Percentiles rank a stretch among this genome's conserved stretches.
Evolutionary conservation across 2,113 vertebrate genomes (phyloP).

Genomic region (Gymnogyps californianus): DNA sequence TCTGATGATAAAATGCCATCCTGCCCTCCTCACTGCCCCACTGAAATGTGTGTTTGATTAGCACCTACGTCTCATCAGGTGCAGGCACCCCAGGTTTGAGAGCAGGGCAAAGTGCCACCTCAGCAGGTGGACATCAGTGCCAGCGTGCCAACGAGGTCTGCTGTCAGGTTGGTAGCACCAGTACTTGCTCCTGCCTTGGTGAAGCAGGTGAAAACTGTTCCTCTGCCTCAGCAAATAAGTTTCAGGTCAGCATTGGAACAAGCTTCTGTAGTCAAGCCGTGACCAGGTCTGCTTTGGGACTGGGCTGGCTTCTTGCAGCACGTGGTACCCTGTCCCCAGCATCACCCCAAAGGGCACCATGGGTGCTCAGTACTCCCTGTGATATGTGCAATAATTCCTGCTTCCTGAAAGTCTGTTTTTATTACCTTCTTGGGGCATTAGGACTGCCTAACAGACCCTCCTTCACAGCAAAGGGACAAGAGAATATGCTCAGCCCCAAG

Average conservation of each 20-base stretch:
- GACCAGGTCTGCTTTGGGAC: background rate
- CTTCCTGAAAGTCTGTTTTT: background rate
- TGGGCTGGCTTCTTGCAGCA: background rate
- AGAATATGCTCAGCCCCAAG: background rate
- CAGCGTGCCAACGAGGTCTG: too few species aligned
- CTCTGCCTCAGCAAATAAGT: background rate
- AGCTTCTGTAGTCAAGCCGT: background rate
- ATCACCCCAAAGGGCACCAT: background rate
- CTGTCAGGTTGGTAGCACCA: background rate
- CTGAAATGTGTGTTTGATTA: background rate
- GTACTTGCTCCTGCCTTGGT: background rate
- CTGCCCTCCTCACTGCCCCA: background rate
- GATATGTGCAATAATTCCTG: background rate
- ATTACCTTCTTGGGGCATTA: background rate
- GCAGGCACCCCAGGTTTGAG: background rate
- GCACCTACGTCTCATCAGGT: background rate
- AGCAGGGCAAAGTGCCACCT: background rate
- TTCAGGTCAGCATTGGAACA: background rate
- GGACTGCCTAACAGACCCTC: background rate
- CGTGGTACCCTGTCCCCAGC: background rate
- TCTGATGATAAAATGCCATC: background rate
- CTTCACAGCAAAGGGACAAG: background rate
- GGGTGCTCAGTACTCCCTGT: background rate
- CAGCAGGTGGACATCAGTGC: background rate
- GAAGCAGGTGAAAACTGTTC: background rate